Evolutionary conservation across 2,113 vertebrate genomes (phyloP).

Genomic region (Furnarius figulus): DNA sequence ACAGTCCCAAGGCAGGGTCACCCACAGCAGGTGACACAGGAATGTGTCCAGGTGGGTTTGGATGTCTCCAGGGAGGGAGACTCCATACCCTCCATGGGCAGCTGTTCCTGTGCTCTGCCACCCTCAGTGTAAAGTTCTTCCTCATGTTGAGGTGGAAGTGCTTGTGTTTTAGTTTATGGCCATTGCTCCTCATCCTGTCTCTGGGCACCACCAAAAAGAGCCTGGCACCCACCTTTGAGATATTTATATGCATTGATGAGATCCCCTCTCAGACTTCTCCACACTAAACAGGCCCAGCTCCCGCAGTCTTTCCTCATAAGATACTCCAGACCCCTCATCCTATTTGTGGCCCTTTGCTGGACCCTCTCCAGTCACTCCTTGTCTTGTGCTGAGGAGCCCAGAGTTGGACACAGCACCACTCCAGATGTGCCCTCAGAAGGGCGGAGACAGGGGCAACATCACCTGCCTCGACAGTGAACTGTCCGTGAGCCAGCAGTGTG

Average conservation of each 20-base stretch:
- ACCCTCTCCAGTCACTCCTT: background rate
- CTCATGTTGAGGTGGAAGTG: background rate
- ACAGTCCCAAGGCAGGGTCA: too few species aligned
- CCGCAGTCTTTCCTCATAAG: background rate
- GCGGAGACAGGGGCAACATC: accelerated
- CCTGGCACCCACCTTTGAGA: background rate
- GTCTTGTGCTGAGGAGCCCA: background rate
- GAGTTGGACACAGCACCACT: background rate
- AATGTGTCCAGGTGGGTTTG: background rate
- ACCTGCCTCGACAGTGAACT: background rate
- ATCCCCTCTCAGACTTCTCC: background rate
- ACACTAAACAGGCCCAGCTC: background rate
- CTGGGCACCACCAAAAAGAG: background rate
- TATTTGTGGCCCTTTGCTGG: accelerated
- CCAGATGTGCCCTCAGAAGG: accelerated
- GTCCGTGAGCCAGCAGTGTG: background rate
- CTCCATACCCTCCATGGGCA: accelerated
- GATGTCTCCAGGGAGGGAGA: background rate
- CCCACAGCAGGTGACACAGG: background rate
- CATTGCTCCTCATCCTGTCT: accelerated
- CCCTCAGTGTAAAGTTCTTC: background rate
- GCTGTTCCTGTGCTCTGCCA: background rate
- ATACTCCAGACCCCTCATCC: background rate
- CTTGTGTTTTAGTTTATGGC: background rate
- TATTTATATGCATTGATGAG: background rate